Base-by-base conservation (phyloP, 2,113 vertebrate genomes). In the Excalfactoria chinensis region DNA sequence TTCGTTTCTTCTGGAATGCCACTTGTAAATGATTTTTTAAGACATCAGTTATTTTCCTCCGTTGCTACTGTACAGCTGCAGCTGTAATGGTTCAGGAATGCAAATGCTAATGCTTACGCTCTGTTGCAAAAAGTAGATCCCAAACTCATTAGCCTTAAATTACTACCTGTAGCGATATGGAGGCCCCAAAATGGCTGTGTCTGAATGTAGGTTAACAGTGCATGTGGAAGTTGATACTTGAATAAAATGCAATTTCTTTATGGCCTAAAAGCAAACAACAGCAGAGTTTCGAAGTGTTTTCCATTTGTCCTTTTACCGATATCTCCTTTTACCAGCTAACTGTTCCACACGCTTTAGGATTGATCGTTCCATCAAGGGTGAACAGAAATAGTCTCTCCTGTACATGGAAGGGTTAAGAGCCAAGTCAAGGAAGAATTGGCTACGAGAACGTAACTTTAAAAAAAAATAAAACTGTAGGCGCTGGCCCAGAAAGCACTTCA, bases 141-240 rank as follows among this genome's bases (percentile, higher is more conserved):
- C 89, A 89, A 71, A 62, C 56, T 94, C 62, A 5, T 83, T 73
- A 91, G 71, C 81, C 71, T 91, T 60, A 30, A 90, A 55, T 89
- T 73, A 67, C 84, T 76, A 25, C 84, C 81, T 37, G 4, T 71
- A 59, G 84, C 73, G 69, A 49, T 80, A 60, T 37, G 20, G 62
- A 44, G 69, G 68, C 70, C 40, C 56, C 56, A 44, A 9, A 83
- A 35, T 6, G 84, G 48, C 81, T 22, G 80, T 12, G 17, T 32
- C 74, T 79, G 71, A 23, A 34, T 44, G 14, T 59, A 63, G 91
- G 49, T 88, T 75, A 73, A 5, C 20, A 49, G 32, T 64, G 26
- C 11, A 7, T 11, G 55, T 69, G 68, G 73, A 91, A 56, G 30
- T 21, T 62, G 49, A 34, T 1, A 4, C 30, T 53, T 72, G 74